Percentiles rank a stretch among this genome's conserved stretches.
Evolutionary conservation across 2,797 vertebrate species (phyloP).

Genomic region (Falco novaeseelandiae): DNA sequence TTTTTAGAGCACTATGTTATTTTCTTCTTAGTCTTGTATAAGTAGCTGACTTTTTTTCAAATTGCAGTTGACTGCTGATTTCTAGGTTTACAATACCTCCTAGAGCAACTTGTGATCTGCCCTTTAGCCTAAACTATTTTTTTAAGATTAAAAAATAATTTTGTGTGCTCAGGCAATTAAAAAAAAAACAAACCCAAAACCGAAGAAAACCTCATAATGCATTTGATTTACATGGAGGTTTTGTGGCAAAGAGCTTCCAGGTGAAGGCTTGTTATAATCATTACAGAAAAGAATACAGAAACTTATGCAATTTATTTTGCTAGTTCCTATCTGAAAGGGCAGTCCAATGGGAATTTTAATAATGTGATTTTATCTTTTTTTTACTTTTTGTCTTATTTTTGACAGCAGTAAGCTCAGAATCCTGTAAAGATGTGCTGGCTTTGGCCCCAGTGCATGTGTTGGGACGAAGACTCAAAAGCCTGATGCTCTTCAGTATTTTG

Average conservation of each 20-base stretch:
- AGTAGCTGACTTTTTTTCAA: not conserved
- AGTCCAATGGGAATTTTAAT: not conserved
- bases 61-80: not conserved
- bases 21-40: not conserved
- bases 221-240: not conserved
- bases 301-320: not conserved
- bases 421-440: not conserved
- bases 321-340: not conserved
- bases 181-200: not conserved
- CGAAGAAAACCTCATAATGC: not conserved
- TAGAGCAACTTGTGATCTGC: not conserved
- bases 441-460: fast-evolving
- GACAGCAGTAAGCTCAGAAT: not conserved
- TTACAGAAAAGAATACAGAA: not conserved
- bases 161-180: not conserved
- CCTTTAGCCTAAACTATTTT: not conserved
- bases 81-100: not conserved
- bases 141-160: not conserved
- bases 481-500: not conserved
- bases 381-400: not conserved
- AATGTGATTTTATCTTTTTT: not conserved
- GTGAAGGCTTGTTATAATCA: not conserved
- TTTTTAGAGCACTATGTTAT: not conserved
- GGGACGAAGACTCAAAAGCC: not conserved
- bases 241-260: not conserved